Base-by-base conservation (phyloP, 2,888 invertebrate genomes). In the Liodrosophila aerea region DNA sequence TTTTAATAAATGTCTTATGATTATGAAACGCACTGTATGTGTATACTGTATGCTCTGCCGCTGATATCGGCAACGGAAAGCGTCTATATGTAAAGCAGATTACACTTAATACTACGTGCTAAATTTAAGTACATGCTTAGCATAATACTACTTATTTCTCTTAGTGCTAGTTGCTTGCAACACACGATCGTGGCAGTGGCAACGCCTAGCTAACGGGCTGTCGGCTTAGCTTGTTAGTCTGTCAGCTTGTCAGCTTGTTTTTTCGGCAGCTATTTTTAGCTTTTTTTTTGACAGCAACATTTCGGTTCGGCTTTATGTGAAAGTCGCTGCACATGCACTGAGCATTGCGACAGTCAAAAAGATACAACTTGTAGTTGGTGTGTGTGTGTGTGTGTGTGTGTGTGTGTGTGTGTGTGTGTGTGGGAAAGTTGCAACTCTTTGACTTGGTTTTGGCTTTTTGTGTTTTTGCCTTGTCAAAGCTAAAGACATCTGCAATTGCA, bases 341-440 rank as follows among this genome's bases (percentile, higher is more conserved):
- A n/a, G n/a, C n/a, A n/a, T n/a, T n/a, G n/a, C n/a, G n/a, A n/a
- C n/a, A n/a, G n/a, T n/a, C n/a, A n/a, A n/a, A n/a, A n/a, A n/a
- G n/a, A n/a, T n/a, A n/a, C n/a, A n/a, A n/a, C n/a, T n/a, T n/a
- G n/a, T n/a, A n/a, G n/a, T n/a, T n/a, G n/a, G n/a, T n/a, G n/a
- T n/a, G n/a, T n/a, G n/a, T n/a, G n/a, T n/a, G n/a, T n/a, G n/a
- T n/a, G n/a, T 15, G 16, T n/a, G 0, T 31, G 7, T 7, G 7
- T 12, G 13, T 34, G 33, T 33, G 33, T 33, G 33, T 37, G 16
- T 37, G 36, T 40, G n/a, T n/a, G n/a, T n/a, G n/a, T n/a, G 59
- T 62, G 65, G 39, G 59, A 59, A 65, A 54, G 59, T 54, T 59
- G 50, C 46, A 46, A 31, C 3, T 5, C 29, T 39, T 9, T 37